Evolutionary conservation across 2,888 invertebrate species (phyloP), one percentile per base, ranked within the genome.

Genomic region (Cryptophagus acutangulus): DNA sequence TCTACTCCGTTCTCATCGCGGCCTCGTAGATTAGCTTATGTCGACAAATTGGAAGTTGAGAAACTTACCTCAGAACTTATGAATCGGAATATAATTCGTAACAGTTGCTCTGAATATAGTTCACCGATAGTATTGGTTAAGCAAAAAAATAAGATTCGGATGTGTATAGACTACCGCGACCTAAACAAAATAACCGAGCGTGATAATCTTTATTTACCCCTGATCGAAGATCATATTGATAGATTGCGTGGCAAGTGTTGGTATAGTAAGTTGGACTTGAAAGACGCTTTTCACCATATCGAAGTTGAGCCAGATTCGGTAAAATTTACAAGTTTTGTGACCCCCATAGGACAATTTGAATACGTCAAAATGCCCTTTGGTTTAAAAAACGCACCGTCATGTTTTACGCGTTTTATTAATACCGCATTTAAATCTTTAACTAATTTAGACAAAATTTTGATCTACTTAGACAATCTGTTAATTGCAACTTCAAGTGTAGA

Each of bases 221-320:
- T 13, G n/a, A 31, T 31, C 3, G 31, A 31, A 3, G 31, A 31
- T 9, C 31, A 31, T 3, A n/a, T 31, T 3, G 6, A 31, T 3
- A 6, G n/a, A 5, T 31, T 31, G 12, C 13, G 12, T 6, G 12
- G 15, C 5, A 31, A 31, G 15, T 3, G 17, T 36, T 40, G 45
- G 41, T 62, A 52, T 45, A 53, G 55, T 3, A 49, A 29, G 6
- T 38, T 63, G 13, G 61, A 63, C 44, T 42, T 63, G n/a, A 53
- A 51, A 33, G 53, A 52, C 43, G 60, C 50, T 1, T 63, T 59
- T 33, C 44, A 57, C 25, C 57, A 59, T n/a, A 43, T 59, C 4
- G 36, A 26, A n/a, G 17, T 60, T 8, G 37, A 45, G 1, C 31
- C 48, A 38, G 36, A 46, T 8, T 52, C 51, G 2, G 29, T 46